Base-by-base conservation (phyloP, 2,888 invertebrate species). In the Protophormia terraenovae region DNA sequence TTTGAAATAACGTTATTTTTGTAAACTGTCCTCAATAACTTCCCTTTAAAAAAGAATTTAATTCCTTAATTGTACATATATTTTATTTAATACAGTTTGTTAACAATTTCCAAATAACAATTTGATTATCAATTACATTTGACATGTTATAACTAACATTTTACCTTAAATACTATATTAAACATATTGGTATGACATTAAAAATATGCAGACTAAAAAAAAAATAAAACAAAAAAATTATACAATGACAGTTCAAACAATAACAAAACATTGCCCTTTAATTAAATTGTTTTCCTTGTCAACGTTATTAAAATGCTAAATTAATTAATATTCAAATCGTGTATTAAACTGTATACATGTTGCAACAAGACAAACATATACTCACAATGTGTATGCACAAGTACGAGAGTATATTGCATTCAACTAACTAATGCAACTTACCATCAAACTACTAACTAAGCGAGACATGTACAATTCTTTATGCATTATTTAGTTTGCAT, bases 301-400 rank as follows among this genome's bases (percentile, higher is more conserved):
- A 72, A 32, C 32, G 38, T 22, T 69, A n/a, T 58, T 58, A 38
- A 53, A 77, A 79, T n/a, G 12, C n/a, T 53, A 72, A 73, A 64
- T 64, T 85, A 82, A 85, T 85, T 85, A 81, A 78, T 69, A 85
- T 85, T 82, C 85, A 82, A 82, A 81, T 85, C 22, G 16, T 50
- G 62, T 75, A 55, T 73, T 6, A 41, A 62, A 67, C 35, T 62
- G 55, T 35, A 55, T 41, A 80, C 72, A 66, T 55, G 71, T 45
- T 64, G 79, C 80, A 80, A 73, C 45, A 72, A 24, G 38, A 64
- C 38, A 66, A 4, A 38, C 19, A 66, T 19, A 27, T 14, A 73
- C 32, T 29, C 6, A 27, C 41, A 10, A 64, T 22, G 35, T 24
- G 67, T 53, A 45, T 50, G 16, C 41, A 53, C 14, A 6, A 35